A percentile compares a stretch with the other conserved stretches of the same genome.
Evolutionary conservation across 2,888 invertebrate genomes (phyloP).

Genomic region (Aspidiotus destructor): DNA sequence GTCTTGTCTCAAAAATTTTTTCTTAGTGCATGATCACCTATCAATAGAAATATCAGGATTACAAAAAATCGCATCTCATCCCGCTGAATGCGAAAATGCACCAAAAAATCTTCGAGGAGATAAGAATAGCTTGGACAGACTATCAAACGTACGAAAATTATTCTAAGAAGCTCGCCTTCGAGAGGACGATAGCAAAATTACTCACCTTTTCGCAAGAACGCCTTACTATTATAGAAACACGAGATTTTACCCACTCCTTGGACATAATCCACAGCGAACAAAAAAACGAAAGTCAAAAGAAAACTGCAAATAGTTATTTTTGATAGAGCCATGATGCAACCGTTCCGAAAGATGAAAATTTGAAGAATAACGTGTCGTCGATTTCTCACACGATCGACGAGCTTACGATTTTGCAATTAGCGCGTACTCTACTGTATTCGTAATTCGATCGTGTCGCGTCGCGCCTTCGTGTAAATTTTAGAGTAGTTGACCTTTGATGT

Average conservation of each 20-base stretch:
- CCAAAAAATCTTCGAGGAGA: too few relatives aligned
- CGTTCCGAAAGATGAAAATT: neutral
- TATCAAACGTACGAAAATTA: too few relatives aligned
- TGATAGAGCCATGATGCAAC: neutral
- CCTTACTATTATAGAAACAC: constrained; percentile 63
- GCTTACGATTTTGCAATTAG: constrained; percentile 2
- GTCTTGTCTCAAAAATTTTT: too few relatives aligned
- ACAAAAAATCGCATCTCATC: too few relatives aligned
- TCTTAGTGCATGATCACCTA: too few relatives aligned
- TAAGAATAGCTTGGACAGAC: too few relatives aligned
- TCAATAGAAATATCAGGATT: too few relatives aligned
- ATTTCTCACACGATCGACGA: neutral
- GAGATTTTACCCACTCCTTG: constrained; percentile 48
- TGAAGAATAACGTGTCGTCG: neutral
- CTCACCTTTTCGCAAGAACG: constrained; percentile 58
- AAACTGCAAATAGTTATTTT: neutral
- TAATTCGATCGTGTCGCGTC: neutral
- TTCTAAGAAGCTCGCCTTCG: too few relatives aligned
- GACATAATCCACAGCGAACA: constrained; percentile 16
- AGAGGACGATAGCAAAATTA: neutral
- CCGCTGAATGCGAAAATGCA: too few relatives aligned
- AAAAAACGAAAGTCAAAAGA: neutral
- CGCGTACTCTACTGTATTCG: constrained; percentile 16
- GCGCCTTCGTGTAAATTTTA: too few relatives aligned
- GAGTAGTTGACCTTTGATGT: constrained; percentile 22